Conservation (phyloP, 2,888 invertebrate genomes). For the Myopa tessellatipennis region DNA sequence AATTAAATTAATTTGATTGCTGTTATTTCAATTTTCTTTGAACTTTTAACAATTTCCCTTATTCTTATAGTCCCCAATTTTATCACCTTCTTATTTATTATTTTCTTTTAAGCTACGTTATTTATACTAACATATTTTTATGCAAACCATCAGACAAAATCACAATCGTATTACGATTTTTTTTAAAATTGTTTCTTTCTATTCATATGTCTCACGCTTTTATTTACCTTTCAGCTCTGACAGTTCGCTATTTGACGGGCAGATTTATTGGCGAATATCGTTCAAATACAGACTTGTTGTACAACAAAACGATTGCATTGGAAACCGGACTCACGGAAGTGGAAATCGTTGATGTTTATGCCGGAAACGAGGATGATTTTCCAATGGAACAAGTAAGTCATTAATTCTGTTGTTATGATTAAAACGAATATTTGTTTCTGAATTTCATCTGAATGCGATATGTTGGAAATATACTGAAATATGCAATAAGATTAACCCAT, state of each 20-base stretch:
- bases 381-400: constrained; percentile 72
- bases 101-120: too few species aligned
- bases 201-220: constrained; percentile 59
- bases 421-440: not conserved
- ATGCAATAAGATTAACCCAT: too few species aligned
- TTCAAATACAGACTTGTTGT: constrained; percentile 84
- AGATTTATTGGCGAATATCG: constrained; percentile 85
- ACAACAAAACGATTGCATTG: constrained; percentile 77
- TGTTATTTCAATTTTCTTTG: too few species aligned
- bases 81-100: too few species aligned
- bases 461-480: too few species aligned
- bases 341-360: constrained; percentile 84
- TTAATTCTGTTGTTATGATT: constrained; percentile 22
- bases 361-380: constrained; percentile 74
- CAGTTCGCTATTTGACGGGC: constrained; percentile 81
- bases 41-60: too few species aligned
- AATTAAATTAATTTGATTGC: too few species aligned
- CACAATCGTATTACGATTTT: not conserved
- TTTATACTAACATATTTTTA: too few species aligned
- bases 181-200: not conserved
- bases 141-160: not conserved
- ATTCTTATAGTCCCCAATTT: too few species aligned
- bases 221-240: constrained; percentile 74
- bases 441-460: not conserved
- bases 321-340: constrained; percentile 77